Evolutionary conservation across 53 echinoderm and acorn worm genomes (phyloP).

Genomic region (Luidia sarsii): DNA sequence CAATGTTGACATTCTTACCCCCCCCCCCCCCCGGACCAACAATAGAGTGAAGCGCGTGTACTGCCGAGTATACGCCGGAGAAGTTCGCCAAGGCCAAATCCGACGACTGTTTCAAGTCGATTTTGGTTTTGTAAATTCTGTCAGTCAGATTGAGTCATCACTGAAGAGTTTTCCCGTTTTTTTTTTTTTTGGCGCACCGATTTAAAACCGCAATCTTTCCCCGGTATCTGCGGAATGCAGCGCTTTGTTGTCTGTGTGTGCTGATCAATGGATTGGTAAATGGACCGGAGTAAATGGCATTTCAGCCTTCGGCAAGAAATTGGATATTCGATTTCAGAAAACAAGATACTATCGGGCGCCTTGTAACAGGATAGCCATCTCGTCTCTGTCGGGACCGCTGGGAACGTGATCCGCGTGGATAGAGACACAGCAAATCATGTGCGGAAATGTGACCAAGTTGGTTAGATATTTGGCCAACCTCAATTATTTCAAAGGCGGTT

Average conservation of each 20-base stretch:
- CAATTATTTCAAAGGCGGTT: no score
- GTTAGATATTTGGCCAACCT: no score
- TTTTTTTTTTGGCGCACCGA: not conserved
- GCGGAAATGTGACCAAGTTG: not conserved
- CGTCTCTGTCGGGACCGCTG: slow-evolving; percentile 2
- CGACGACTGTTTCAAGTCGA: slow-evolving; percentile 11
- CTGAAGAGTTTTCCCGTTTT: not conserved
- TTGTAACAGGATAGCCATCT: no score
- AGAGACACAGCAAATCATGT: slow-evolving; percentile 24
- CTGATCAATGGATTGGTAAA: not conserved
- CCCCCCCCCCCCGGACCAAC: no score
- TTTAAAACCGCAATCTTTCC: slow-evolving; percentile 36
- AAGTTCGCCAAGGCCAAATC: not conserved
- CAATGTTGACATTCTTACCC: no score
- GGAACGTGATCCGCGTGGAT: not conserved
- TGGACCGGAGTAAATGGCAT: not conserved
- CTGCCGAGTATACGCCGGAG: no score
- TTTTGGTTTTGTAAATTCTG: not conserved
- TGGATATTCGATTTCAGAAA: no score
- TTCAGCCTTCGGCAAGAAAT: not conserved
- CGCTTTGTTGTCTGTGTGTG: not conserved
- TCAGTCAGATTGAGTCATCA: not conserved
- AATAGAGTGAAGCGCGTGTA: no score
- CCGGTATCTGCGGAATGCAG: slow-evolving; percentile 14
- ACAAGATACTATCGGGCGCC: no score